Evolutionary conservation across 2,888 invertebrate genomes (phyloP), one percentile per base, ranked within the genome.

Genomic region (Watsonalla binaria): DNA sequence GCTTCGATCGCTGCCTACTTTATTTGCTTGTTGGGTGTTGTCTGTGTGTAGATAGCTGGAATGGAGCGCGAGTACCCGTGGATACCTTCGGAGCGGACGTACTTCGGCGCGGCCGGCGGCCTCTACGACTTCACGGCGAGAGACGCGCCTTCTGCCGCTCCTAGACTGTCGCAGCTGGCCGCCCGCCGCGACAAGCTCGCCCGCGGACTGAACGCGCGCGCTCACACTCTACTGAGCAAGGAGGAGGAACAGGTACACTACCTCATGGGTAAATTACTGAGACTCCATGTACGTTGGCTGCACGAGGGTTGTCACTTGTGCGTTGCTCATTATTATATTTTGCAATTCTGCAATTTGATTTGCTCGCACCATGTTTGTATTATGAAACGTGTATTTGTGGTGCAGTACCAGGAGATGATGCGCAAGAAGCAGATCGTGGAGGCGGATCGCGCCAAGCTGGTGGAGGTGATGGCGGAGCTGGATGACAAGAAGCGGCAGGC

Each of bases 401-500:
- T 39, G 4, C 85, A 95, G 92, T 95, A 94, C 72, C 92, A 92
- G 64, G 95, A 95, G 61, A 87, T 96, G 64, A 84, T 94, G 82
- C 92, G 92, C 62, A 96, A 95, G 76, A 93, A 94, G 74, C 84
- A 91, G 61, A 95, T 95, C 55, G 94, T 97, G 35, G 93, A 95
- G 67, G 92, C 92, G 51, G 96, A 97, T 80, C 94, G 94, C 68
- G 90, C 90, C 4, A 95, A 95, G 74, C 93, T 97, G 50, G 92
- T 93, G 51, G 92, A 94, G 53, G 95, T 97, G 14, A 98, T 99
- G 72, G 92, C 92, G 15, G 95, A 96, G 75, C 92, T 99, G 76
- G 99, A 99, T 82, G 94, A 95, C 70, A 96, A 98, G 88, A 99
- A 99, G 84, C 95, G 95, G 72, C 92, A 93, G 61, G 96, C 97